phyloP scores from a whole-genome alignment of 2,113 vertebrate genomes.

The Sylvia atricapilla region DNA sequence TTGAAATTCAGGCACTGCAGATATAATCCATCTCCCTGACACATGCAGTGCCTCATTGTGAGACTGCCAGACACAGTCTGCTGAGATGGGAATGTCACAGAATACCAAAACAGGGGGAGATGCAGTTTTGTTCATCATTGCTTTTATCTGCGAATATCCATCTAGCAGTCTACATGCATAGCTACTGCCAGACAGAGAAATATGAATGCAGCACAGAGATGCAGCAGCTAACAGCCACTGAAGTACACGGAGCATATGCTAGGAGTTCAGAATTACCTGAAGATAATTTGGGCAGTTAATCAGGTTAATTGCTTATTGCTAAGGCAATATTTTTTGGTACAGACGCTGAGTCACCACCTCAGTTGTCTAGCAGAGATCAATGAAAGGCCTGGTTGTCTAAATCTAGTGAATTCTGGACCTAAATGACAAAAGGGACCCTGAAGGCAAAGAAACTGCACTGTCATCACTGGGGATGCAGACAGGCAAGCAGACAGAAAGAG shows the following conservation, averaged over 20 bases:
- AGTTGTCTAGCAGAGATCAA: not conserved
- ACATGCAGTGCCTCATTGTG: constrained; percentile 87
- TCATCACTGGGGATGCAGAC: not conserved
- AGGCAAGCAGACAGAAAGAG: not conserved
- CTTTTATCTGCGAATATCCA: constrained; percentile 52
- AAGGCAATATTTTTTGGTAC: not conserved
- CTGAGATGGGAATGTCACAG: constrained; percentile 83
- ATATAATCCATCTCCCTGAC: constrained; percentile 97
- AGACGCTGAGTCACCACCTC: constrained; percentile 56
- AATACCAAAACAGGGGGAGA: constrained; percentile 81
- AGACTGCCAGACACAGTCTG: constrained; percentile 85
- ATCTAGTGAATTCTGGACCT: not conserved
- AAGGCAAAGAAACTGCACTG: not conserved
- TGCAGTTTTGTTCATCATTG: constrained; percentile 29
- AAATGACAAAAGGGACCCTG: constrained; percentile 18
- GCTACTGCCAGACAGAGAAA: constrained; percentile 29
- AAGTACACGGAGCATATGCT: not conserved
- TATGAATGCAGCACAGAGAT: not conserved
- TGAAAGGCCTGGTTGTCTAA: not conserved
- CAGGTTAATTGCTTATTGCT: not conserved
- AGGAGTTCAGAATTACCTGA: not conserved
- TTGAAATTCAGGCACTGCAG: constrained; percentile 81
- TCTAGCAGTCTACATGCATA: not conserved
- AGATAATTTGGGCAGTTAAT: not conserved
- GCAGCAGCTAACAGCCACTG: not conserved